phyloP scores from a whole-genome alignment of 2,888 invertebrate genomes.

The Syritta pipiens region DNA sequence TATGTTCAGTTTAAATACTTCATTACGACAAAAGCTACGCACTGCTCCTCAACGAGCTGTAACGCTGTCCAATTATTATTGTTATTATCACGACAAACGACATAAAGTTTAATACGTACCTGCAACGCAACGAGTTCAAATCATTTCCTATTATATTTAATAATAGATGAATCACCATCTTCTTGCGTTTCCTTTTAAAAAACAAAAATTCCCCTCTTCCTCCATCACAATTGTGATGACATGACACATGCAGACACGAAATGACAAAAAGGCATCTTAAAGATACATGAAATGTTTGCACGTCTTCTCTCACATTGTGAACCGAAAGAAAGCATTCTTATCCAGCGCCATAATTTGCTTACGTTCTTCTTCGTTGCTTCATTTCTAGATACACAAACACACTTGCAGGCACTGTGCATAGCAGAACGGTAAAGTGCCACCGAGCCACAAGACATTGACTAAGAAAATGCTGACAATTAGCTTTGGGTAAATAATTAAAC shows the following conservation, averaged over 20 bases:
- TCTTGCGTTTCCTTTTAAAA: not conserved
- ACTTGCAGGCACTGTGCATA: not conserved
- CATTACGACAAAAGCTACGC: too few relatives aligned
- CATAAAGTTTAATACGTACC: too few relatives aligned
- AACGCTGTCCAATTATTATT: too few relatives aligned
- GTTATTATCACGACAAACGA: too few relatives aligned
- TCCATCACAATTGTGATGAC: not conserved
- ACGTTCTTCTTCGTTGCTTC: constrained; percentile 9
- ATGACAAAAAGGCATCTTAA: constrained; percentile 22
- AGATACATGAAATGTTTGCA: constrained; percentile 36
- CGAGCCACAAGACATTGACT: constrained; percentile 24
- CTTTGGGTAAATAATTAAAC: constrained; percentile 60
- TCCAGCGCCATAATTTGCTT: constrained; percentile 33
- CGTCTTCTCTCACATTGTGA: constrained; percentile 7
- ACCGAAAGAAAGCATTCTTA: constrained; percentile 8
- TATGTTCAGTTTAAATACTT: too few relatives aligned
- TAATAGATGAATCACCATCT: constrained; percentile 17
- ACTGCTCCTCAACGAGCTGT: too few relatives aligned
- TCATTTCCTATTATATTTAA: constrained; percentile 12
- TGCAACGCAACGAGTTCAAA: not conserved
- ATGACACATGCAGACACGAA: constrained; percentile 3
- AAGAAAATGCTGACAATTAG: constrained; percentile 49
- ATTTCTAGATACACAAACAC: not conserved
- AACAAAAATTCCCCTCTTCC: not conserved
- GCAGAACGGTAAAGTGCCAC: constrained; percentile 53